Conservation (phyloP, 2,888 invertebrate species). For the Leucania comma region DNA sequence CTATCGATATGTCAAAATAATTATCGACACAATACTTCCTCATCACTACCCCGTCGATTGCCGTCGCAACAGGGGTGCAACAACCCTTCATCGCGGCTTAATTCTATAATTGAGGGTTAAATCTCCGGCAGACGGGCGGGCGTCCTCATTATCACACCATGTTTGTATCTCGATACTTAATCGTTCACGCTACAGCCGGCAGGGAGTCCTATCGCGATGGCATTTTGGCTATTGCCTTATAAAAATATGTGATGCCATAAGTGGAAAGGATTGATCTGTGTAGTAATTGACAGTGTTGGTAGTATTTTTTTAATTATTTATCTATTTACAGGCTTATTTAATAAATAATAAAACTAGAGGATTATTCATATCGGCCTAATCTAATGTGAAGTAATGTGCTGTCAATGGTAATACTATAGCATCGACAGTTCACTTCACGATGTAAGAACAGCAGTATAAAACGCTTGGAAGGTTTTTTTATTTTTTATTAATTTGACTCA, state of each 20-base stretch:
- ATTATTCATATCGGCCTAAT: too few relatives aligned
- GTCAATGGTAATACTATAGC: too few relatives aligned
- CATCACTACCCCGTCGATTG: constrained; percentile 73
- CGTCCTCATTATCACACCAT: constrained; percentile 85
- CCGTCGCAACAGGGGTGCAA: constrained; percentile 76
- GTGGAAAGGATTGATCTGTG: neutral
- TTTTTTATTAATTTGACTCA: too few relatives aligned
- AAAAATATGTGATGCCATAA: constrained; percentile 53
- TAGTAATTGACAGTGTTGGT: neutral
- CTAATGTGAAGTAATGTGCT: too few relatives aligned
- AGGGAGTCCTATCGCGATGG: constrained; percentile 77
- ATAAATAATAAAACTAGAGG: too few relatives aligned
- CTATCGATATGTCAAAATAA: constrained; percentile 8
- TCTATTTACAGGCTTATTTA: too few relatives aligned
- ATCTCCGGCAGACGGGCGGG: constrained; percentile 85
- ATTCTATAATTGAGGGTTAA: constrained; percentile 90
- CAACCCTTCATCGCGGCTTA: constrained; percentile 88
- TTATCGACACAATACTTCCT: constrained; percentile 1
- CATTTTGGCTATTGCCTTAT: constrained; percentile 69
- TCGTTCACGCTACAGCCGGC: constrained; percentile 63
- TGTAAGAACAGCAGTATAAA: too few relatives aligned
- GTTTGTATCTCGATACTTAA: constrained; percentile 73
- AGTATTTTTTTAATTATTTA: neutral
- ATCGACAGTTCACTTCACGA: too few relatives aligned
- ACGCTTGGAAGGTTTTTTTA: too few relatives aligned